Evolutionary conservation across 2,888 invertebrate genomes (phyloP).

Genomic region (Leucophenga montana): DNA sequence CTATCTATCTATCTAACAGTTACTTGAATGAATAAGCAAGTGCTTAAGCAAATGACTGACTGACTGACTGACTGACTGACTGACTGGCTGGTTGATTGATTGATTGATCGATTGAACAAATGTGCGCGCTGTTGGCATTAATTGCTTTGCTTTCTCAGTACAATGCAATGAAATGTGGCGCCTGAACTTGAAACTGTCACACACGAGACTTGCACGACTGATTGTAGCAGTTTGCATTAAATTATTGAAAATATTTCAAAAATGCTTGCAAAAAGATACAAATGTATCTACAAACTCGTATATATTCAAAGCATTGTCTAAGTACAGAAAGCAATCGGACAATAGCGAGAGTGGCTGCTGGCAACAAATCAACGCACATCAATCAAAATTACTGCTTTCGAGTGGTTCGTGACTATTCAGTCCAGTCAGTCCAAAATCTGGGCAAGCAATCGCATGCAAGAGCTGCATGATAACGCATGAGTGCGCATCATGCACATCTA

Average conservation of each 20-base stretch:
- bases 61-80: slow-evolving; percentile 15
- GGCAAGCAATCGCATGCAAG: not conserved
- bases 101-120: slow-evolving; percentile 20
- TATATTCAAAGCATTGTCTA: too few relatives aligned
- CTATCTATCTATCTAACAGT: too few relatives aligned
- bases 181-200: slow-evolving; percentile 25
- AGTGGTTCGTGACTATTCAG: not conserved
- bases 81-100: slow-evolving; percentile 9
- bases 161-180: not conserved
- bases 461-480: not conserved
- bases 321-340: not conserved
- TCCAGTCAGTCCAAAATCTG: not conserved
- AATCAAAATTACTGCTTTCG: slow-evolving; percentile 17
- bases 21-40: too few relatives aligned
- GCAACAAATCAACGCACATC: slow-evolving; percentile 14
- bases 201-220: not conserved
- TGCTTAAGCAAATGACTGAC: slow-evolving; percentile 3
- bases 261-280: not conserved
- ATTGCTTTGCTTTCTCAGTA: not conserved
- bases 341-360: not conserved
- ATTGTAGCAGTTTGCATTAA: not conserved
- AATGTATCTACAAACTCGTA: too few relatives aligned
- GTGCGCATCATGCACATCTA: not conserved
- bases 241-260: slow-evolving; percentile 5
- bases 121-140: slow-evolving; percentile 6